Base-by-base conservation (phyloP, 2,113 vertebrate species). In the Clarias macrocephalus region DNA sequence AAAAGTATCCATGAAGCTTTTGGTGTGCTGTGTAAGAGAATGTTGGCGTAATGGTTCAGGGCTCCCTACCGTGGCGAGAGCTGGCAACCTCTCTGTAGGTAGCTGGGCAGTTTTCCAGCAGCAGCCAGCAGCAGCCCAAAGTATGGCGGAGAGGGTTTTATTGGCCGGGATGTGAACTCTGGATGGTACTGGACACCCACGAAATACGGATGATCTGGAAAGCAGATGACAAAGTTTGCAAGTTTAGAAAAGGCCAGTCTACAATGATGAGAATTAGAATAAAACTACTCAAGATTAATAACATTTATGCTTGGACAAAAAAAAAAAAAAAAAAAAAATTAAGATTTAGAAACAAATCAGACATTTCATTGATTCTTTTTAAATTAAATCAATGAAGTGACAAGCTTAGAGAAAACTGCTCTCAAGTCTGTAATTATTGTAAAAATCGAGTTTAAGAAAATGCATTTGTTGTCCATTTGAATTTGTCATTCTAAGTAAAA, bases 161-260 rank as follows among this genome's bases (percentile, higher is more conserved):
- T 99, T 10, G 98, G 98, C 5, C 98, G 95, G 2, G 98, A 99
- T 25, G 98, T 97, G 93, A 99, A 99, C 89, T 99, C 98, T 0
- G 98, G 98, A 87, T 99, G 98, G 80, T 97, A 99, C 93, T 99
- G 98, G 25, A 99, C 98, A 0, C 98, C 98, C 16, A 98, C 95
- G 0, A 99, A 99, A 88, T 98, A 99, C 0, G 97, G 97, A 62
- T 99, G 98, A 75, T 98, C 98, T 99, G 92, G 25, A 89, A 77
- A 68, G 37, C 37, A 48, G 28, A 66, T 48, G 48, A 48, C 48
- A 30, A 15, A 15, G 57, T 57, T 19, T 30, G 4, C 30, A 19
- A 37, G 30, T 28, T 70, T 7, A 70, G 13, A 70, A n/a, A n/a
- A 33, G 30, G 33, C 30, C 66, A 19, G 30, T 15, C 16, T 37